A percentile compares a stretch with the other conserved stretches of the same genome.
phyloP scores from a whole-genome alignment of 2,888 invertebrate genomes.

The Pristionchus arcanus region DNA sequence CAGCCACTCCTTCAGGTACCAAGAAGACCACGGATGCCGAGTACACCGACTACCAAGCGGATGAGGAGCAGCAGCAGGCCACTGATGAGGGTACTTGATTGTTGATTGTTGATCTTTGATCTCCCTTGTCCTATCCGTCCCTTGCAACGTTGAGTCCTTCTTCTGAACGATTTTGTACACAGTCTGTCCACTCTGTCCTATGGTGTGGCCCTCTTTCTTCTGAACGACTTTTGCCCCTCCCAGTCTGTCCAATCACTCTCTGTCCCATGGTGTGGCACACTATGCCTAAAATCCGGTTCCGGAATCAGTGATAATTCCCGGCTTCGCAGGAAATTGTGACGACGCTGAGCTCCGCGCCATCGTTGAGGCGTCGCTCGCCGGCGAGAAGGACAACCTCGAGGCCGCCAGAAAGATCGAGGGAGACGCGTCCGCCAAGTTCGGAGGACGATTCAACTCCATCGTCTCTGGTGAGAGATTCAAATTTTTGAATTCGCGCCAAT shows the following conservation, averaged over 20 bases:
- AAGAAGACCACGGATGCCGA: conserved; percentile 61
- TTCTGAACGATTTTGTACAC: not conserved
- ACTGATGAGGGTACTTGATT: conserved; percentile 64
- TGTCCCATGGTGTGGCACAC: conserved; percentile 19
- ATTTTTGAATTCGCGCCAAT: conserved; percentile 13
- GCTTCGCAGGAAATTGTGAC: conserved; percentile 70
- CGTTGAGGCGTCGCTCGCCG: conserved; percentile 62
- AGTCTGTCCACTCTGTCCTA: no score
- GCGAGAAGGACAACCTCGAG: conserved; percentile 75
- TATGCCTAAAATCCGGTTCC: not conserved
- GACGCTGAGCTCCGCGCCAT: conserved; percentile 73
- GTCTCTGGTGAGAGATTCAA: conserved; percentile 65
- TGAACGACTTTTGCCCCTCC: not conserved
- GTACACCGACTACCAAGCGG: conserved; percentile 55
- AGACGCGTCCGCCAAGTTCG: conserved; percentile 76
- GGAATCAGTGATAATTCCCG: not conserved
- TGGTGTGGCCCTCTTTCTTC: no score
- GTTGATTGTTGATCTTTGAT: not conserved
- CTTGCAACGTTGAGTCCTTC: not conserved
- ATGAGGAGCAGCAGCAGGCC: conserved; percentile 59
- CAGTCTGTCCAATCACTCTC: not conserved
- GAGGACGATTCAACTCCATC: conserved; percentile 78
- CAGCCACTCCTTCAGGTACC: not conserved
- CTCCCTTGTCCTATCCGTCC: not conserved
- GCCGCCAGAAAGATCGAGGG: conserved; percentile 76